These are phyloP conservation scores for Ametastegia equiseti DNA, from an alignment of 2,888 invertebrate genomes.

Conservation along the genomic window DNA sequence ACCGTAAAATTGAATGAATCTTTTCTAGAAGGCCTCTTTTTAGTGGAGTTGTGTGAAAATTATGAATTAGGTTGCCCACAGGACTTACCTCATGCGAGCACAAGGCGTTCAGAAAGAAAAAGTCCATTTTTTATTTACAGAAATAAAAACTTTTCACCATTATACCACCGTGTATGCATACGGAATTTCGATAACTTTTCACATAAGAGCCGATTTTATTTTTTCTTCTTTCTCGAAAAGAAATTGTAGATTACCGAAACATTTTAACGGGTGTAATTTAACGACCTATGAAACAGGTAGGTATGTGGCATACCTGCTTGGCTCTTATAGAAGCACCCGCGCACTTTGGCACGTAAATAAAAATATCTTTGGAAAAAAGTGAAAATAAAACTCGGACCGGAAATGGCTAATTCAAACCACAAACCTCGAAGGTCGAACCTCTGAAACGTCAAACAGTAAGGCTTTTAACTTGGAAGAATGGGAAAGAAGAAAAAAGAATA, in stretches of 20 bases:
- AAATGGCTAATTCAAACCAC: constrained; percentile 40
- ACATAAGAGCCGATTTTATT: neutral
- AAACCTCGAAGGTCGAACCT: neutral
- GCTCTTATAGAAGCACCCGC: neutral
- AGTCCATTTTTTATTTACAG: neutral
- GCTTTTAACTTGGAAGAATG: constrained; percentile 20
- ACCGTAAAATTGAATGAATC: constrained; percentile 65
- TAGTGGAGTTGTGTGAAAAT: constrained; percentile 45
- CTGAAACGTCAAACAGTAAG: constrained; percentile 24
- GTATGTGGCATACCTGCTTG: neutral
- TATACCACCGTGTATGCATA: neutral
- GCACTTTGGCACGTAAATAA: constrained; percentile 37
- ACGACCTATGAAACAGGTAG: neutral
- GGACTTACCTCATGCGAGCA: neutral
- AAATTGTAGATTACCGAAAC: neutral
- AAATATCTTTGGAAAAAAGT: too few species aligned
- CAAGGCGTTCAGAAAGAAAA: neutral
- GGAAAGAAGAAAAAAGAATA: neutral
- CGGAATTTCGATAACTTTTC: neutral
- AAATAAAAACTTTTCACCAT: neutral
- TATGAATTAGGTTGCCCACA: constrained; percentile 35
- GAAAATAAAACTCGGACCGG: constrained; percentile 5
- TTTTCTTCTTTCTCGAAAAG: neutral
- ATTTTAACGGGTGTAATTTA: constrained; percentile 11
- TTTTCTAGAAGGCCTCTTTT: constrained; percentile 54